phyloP scores from a whole-genome alignment of 2,113 vertebrate species.

The Pantherophis guttatus region DNA sequence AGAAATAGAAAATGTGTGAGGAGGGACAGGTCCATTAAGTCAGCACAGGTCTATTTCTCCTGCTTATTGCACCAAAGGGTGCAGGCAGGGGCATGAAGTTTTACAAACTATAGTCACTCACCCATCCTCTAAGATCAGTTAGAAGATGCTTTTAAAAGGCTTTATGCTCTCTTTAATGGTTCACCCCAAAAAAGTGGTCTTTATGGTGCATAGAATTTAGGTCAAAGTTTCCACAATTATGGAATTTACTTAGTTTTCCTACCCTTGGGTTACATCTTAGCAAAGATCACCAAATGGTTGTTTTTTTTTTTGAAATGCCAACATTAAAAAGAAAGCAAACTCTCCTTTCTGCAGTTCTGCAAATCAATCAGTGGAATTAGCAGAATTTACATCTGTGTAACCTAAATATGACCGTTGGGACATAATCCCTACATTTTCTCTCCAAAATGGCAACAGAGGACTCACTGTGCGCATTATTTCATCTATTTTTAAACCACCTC shows the following conservation, averaged over 20 bases:
- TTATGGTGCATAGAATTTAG: background rate
- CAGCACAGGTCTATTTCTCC: background rate
- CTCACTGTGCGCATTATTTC: background rate
- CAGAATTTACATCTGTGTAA: background rate
- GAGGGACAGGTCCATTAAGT: background rate
- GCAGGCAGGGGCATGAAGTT: background rate
- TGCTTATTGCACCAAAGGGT: background rate
- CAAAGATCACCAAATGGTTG: background rate
- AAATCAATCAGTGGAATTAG: background rate
- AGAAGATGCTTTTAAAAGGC: background rate
- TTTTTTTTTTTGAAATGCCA: background rate
- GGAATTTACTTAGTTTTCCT: background rate
- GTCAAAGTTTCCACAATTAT: background rate
- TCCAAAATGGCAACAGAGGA: background rate
- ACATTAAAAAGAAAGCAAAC: background rate
- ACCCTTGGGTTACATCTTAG: background rate
- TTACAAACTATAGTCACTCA: rapidly evolving
- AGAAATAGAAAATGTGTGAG: background rate
- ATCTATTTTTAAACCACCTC: background rate
- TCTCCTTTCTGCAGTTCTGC: background rate
- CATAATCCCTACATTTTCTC: background rate
- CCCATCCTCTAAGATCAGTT: background rate
- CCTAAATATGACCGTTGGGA: background rate
- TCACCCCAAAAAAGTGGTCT: background rate
- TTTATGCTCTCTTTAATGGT: background rate